Evolutionary conservation across 2,888 invertebrate species (phyloP).

Genomic region (Loripinus fragilis): DNA sequence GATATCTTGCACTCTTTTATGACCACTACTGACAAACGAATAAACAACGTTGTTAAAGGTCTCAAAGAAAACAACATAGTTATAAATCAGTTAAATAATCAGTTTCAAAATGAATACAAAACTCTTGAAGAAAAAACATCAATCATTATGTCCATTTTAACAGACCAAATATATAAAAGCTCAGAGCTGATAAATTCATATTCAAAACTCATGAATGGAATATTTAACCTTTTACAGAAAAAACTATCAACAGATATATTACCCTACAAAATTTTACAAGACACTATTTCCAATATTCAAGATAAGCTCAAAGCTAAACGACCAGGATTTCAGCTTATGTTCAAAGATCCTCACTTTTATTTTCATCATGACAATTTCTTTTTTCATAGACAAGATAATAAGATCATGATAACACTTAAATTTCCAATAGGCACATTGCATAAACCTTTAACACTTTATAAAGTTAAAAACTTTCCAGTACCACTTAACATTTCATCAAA

Average conservation of each 20-base stretch:
- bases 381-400: no score
- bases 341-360: no score
- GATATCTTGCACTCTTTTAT: conserved; percentile 35
- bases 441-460: no score
- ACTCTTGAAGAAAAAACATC: conserved; percentile 3
- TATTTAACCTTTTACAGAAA: background rate
- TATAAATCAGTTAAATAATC: background rate
- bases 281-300: background rate
- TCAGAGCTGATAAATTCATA: background rate
- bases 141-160: conserved; percentile 1
- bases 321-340: conserved; percentile 14
- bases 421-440: no score
- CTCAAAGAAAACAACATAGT: conserved; percentile 24
- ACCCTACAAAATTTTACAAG: background rate
- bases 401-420: no score
- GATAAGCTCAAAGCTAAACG: background rate
- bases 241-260: conserved; percentile 11
- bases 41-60: conserved; percentile 28
- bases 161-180: conserved; percentile 4
- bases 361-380: no score
- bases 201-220: background rate
- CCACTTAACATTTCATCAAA: no score
- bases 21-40: conserved; percentile 17
- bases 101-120: background rate
- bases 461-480: no score